Conservation (phyloP, 92 coral and sea anemone genomes). For the Hydrozoanthus gracilis region DNA sequence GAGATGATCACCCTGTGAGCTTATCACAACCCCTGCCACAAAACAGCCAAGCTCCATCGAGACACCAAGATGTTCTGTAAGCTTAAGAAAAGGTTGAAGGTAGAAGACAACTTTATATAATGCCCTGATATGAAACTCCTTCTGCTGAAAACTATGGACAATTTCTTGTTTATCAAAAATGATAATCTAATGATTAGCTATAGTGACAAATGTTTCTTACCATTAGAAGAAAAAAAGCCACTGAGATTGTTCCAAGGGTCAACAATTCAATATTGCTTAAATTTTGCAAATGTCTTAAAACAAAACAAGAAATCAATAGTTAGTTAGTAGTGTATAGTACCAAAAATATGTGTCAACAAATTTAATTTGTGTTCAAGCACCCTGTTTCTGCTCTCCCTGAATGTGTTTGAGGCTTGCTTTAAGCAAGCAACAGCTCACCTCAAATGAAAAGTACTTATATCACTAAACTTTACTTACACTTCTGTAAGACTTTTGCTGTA, state of each 20-base stretch:
- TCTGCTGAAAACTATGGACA: not conserved
- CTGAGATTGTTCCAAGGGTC: conserved; percentile 80
- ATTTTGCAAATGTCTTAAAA: conserved; percentile 63
- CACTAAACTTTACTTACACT: too few species aligned
- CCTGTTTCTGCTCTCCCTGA: too few species aligned
- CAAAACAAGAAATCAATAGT: not conserved
- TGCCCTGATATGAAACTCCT: not conserved
- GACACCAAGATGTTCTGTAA: conserved; percentile 95
- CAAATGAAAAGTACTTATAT: too few species aligned
- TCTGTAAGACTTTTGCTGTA: too few species aligned
- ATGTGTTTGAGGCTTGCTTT: too few species aligned
- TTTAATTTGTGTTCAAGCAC: too few species aligned
- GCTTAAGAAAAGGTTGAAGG: conserved; percentile 48
- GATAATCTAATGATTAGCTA: not conserved
- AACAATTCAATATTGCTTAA: conserved; percentile 64
- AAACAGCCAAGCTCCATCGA: conserved; percentile 99
- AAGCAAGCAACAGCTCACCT: too few species aligned
- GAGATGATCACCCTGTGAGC: conserved; percentile 91
- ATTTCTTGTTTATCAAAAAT: not conserved
- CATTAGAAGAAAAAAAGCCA: conserved; percentile 83
- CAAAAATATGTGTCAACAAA: too few species aligned
- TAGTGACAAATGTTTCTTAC: conserved; percentile 75
- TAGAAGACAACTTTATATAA: not conserved
- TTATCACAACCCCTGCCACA: conserved; percentile 93
- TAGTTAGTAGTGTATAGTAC: not conserved